Conservation (phyloP, 2,888 invertebrate genomes). For the Arctia plantaginis region DNA sequence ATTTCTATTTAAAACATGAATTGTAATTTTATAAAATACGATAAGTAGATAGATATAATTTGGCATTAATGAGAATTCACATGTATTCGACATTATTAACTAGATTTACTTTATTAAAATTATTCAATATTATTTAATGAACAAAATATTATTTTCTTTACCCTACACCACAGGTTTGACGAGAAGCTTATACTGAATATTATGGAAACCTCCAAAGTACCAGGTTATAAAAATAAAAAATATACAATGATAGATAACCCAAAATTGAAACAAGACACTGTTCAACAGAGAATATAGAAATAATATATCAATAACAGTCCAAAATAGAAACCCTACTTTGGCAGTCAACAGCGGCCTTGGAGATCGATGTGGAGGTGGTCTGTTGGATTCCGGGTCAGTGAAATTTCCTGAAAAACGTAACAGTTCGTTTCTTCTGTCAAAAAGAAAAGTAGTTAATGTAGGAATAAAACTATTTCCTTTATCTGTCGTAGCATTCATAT, state of each 20-base stretch:
- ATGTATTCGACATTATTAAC: constrained; percentile 25
- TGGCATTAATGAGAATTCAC: constrained; percentile 70
- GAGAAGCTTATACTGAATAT: constrained; percentile 84
- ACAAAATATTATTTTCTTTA: neutral
- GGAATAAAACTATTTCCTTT: neutral
- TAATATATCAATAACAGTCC: constrained; percentile 87
- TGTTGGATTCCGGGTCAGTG: constrained; percentile 65
- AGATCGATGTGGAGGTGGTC: constrained; percentile 58
- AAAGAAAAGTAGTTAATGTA: neutral
- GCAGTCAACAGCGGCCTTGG: constrained; percentile 67
- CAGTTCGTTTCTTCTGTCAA: neutral
- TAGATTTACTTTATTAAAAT: constrained; percentile 18
- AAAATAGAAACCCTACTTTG: constrained; percentile 87
- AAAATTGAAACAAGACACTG: constrained; percentile 80
- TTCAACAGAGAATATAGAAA: constrained; percentile 78
- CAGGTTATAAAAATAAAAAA: constrained; percentile 85
- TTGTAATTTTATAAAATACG: neutral
- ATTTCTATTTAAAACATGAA: no score
- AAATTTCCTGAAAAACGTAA: constrained; percentile 68
- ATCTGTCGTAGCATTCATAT: neutral
- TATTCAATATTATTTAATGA: neutral
- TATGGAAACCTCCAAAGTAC: constrained; percentile 87
- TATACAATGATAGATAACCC: constrained; percentile 85
- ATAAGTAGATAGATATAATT: constrained; percentile 28
- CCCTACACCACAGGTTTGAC: constrained; percentile 49